Evolutionary conservation across 2,888 invertebrate genomes (phyloP), one percentile per base, ranked within the genome.

Genomic region (Polydrusus pterygomalis): DNA sequence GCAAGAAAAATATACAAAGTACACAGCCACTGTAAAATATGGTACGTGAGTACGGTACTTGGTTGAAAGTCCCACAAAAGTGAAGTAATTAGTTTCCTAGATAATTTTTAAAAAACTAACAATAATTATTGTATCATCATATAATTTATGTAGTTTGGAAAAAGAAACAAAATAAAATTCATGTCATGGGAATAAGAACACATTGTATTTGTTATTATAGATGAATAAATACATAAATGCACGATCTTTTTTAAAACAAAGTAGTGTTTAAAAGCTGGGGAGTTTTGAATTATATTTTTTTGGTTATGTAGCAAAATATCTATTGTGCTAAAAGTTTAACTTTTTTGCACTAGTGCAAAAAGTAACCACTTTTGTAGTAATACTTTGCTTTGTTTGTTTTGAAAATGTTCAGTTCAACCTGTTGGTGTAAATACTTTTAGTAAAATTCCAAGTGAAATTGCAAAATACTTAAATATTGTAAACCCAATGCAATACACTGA

Each of bases 51-150:
- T 69, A 69, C 38, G 38, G 40, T 69, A 69, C 25, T 43, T 20
- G 11, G 20, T 25, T 15, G 40, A 43, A 56, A 69, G 58, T 69
- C 69, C 40, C 69, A 69, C 69, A 69, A 69, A 68, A 56, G 58
- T 51, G 54, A 58, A 58, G 56, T 58, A 69, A 69, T 69, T 69
- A 69, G 34, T 43, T 56, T 38, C 25, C 56, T n/a, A 58, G 69
- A 56, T 56, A 15, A 58, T 69, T 69, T 40, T 56, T 38, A 69
- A 69, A 40, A 69, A 43, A 69, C 40, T 20, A 69, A 69, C 49
- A 49, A 65, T 65, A 65, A 65, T 69, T 43, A 69, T 69, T 69
- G 69, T 69, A 69, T 69, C 69, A 69, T 69, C 69, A 43, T 69
- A 25, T 63, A 63, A 45, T 63, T 63, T 20, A 45, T 45, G 63